Percentiles rank a stretch among this genome's conserved stretches.
Conservation (phyloP, 2,888 invertebrate species). For the Oscheius sp. region DNA sequence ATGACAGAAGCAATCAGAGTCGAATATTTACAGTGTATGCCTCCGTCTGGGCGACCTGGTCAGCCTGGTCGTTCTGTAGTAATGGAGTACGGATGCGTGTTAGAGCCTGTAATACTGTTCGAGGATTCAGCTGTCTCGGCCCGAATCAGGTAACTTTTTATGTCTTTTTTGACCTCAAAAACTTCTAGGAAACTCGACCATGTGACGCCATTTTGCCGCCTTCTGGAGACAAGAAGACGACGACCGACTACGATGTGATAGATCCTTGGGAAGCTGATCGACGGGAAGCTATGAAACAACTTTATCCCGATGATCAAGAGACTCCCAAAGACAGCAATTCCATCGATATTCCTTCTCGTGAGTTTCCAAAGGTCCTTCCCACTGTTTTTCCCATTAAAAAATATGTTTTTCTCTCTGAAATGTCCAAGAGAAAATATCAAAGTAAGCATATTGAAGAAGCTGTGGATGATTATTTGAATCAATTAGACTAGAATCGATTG, state of each 20-base stretch:
- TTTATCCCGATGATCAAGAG: conserved; percentile 60
- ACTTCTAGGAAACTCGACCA: conserved; percentile 35
- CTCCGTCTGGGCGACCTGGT: conserved; percentile 69
- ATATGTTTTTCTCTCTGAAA: too few relatives aligned
- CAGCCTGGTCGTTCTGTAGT: conserved; percentile 68
- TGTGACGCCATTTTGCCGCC: conserved; percentile 29
- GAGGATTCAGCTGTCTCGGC: conserved; percentile 68
- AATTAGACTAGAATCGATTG: background rate
- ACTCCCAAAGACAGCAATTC: conserved; percentile 14
- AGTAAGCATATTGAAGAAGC: background rate
- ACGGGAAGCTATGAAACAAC: conserved; percentile 63
- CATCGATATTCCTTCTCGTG: too few relatives aligned
- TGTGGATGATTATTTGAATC: background rate
- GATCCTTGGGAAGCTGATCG: conserved; percentile 69
- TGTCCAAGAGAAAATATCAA: too few relatives aligned
- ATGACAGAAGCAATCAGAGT: too few relatives aligned
- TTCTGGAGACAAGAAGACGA: background rate
- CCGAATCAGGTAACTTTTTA: conserved; percentile 54
- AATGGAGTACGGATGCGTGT: conserved; percentile 66
- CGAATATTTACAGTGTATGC: conserved; percentile 60
- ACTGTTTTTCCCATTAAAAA: too few relatives aligned
- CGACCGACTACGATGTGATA: conserved; percentile 54
- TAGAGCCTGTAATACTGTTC: conserved; percentile 69
- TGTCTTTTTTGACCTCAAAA: background rate
- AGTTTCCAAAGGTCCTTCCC: too few relatives aligned